A percentile compares a stretch with the other conserved stretches of the same genome.
These are phyloP conservation scores for Aphaenogaster ashmeadi DNA, from an alignment of 1,140 invertebrate species.

Conservation along the genomic window DNA sequence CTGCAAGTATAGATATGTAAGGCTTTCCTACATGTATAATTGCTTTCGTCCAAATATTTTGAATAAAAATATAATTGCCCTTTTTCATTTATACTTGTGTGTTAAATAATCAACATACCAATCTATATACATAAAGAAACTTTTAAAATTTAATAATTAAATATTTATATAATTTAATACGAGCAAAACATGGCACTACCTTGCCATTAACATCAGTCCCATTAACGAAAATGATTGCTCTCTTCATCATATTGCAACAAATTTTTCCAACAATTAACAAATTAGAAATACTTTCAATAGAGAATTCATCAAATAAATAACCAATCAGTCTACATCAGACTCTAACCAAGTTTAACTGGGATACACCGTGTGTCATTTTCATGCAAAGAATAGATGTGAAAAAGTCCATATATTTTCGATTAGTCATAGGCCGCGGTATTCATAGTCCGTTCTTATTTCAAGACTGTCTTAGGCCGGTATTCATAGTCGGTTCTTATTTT, in stretches of 20 bases:
- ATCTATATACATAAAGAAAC: not conserved
- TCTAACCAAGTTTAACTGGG: too few relatives aligned
- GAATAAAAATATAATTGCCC: not conserved
- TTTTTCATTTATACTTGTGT: not conserved
- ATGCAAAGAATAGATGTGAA: too few relatives aligned
- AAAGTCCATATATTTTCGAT: too few relatives aligned
- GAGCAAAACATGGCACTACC: conserved; percentile 79
- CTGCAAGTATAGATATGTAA: not conserved
- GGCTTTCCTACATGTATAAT: not conserved
- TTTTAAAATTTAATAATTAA: not conserved
- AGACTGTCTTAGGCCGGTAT: too few relatives aligned
- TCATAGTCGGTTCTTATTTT: too few relatives aligned
- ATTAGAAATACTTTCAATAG: too few relatives aligned
- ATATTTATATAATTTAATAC: conserved; percentile 29
- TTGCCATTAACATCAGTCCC: conserved; percentile 88
- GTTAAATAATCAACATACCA: conserved; percentile 1
- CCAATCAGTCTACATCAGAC: too few relatives aligned
- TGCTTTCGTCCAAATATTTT: not conserved
- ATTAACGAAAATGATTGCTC: conserved; percentile 88
- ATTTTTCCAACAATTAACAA: not conserved
- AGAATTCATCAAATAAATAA: too few relatives aligned
- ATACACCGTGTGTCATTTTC: too few relatives aligned
- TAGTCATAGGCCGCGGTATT: too few relatives aligned
- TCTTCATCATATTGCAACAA: conserved; percentile 84
- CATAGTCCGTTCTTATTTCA: too few relatives aligned